Evolutionary conservation across 2,113 vertebrate genomes (phyloP), one percentile per base, ranked within the genome.

Genomic region (Seriola rivoliana): DNA sequence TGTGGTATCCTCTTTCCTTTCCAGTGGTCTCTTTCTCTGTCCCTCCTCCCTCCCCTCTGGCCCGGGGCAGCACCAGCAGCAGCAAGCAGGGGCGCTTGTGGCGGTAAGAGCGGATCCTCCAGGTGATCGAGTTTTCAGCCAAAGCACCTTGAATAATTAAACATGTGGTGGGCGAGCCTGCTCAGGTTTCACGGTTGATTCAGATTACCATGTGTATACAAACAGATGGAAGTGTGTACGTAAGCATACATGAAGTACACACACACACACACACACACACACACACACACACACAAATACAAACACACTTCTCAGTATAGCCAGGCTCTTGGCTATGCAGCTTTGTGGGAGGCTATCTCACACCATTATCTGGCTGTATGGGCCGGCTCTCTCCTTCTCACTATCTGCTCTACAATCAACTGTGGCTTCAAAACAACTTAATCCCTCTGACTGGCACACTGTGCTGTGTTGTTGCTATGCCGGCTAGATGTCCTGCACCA

Each of bases 131-230:
- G 91, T 95, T 94, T 94, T 93, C 90, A 90, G 91, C 91, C 92
- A 93, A 94, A 93, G 92, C 91, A 86, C 85, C 87, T 89, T 95
- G 86, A 94, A 96, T 95, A 94, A 96, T 96, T 95, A 78, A 95
- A 83, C 55, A 72, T 29, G 65, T 52, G 85, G 89, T 92, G 91
- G 89, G 87, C 78, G 84, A 93, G 89, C 85, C 91, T 84, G 82
- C 91, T 95, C 89, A 29, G 71, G 91, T 95, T 94, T 89, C 93
- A 59, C 63, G 46, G 79, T 64, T 64, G 87, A 89, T 90, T 95
- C 93, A 38, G 91, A 90, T 95, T 95, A 94, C 94, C 65, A 46
- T 21, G 84, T 87, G 90, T 91, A 79, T 88, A 90, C 89, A 90
- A 89, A 93, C 90, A 88, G 90, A 81, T 81, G 78, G 80, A 83